These are phyloP conservation scores for Campoplex capitator DNA, from an alignment of 2,888 invertebrate genomes.

Conservation along the genomic window DNA sequence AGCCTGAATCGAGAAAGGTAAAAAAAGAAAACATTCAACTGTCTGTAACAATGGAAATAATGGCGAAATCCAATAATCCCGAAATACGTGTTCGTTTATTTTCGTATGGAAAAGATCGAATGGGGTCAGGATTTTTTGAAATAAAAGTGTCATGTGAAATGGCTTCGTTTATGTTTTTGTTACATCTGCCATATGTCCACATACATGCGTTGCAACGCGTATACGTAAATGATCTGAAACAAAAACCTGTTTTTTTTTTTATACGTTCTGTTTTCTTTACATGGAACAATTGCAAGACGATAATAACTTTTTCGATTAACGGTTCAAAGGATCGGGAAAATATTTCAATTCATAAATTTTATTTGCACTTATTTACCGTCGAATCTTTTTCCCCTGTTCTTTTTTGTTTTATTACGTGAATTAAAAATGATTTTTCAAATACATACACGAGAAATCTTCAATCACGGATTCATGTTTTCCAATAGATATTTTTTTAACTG, in stretches of 20 bases:
- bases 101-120: background rate
- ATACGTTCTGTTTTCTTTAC: background rate
- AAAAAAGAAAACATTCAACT: background rate
- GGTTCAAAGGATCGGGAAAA: too few relatives aligned
- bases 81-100: constrained; percentile 5
- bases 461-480: background rate
- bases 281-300: background rate
- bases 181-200: background rate
- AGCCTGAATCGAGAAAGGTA: background rate
- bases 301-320: background rate
- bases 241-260: background rate
- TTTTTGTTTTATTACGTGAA: background rate
- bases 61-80: constrained; percentile 1
- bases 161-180: background rate
- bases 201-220: background rate
- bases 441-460: background rate
- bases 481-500: background rate
- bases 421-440: background rate
- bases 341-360: background rate
- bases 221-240: background rate
- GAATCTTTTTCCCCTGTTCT: background rate
- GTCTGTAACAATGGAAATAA: background rate
- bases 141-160: constrained; percentile 4
- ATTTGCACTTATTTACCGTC: background rate
- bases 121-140: background rate